Conservation (phyloP, 2,797 vertebrate species). For the Acomys russatus region DNA sequence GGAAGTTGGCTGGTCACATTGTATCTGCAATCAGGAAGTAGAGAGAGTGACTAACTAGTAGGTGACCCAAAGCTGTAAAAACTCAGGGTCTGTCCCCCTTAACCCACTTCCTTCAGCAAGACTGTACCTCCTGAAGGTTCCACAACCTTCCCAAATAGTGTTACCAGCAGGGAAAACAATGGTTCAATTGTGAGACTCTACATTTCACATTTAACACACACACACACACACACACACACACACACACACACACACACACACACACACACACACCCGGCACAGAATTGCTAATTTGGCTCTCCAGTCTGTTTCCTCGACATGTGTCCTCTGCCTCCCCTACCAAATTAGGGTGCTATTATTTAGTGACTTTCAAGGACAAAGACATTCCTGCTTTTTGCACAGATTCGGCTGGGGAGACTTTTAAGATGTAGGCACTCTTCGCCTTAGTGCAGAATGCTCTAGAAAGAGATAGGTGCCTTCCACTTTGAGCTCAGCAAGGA, state of each 20-base stretch:
- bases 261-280: no score
- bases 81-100: background rate
- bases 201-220: background rate
- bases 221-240: background rate
- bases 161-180: background rate
- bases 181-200: background rate
- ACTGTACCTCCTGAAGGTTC: background rate
- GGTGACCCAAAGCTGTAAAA: background rate
- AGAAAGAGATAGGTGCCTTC: background rate
- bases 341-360: background rate
- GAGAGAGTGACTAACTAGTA: background rate
- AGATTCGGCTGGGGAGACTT: background rate
- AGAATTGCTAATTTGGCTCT: background rate
- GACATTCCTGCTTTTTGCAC: background rate
- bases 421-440: background rate
- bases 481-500: background rate
- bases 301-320: background rate
- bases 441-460: background rate
- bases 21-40: background rate
- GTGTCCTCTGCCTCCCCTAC: background rate
- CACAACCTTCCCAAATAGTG: background rate
- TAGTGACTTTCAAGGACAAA: background rate
- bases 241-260: no score
- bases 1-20: background rate
- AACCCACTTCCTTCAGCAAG: background rate